These are phyloP conservation scores for Balearica regulorum DNA, from an alignment of 2,797 vertebrate genomes.

Conservation along the genomic window DNA sequence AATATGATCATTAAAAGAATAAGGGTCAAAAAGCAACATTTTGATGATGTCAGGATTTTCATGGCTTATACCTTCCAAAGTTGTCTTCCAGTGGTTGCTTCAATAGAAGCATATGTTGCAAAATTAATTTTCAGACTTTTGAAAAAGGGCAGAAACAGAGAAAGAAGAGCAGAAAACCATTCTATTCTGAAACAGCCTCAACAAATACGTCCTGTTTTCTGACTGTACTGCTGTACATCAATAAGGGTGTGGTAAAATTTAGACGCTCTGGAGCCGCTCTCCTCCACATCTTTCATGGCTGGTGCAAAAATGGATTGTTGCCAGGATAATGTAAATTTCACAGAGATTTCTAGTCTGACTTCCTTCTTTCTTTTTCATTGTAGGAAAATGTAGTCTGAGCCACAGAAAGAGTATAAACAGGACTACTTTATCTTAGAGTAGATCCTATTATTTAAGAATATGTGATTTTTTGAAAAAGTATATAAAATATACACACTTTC, in stretches of 20 bases:
- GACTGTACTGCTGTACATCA: neutral
- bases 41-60: neutral
- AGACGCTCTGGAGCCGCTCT: neutral
- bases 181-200: neutral
- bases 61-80: neutral
- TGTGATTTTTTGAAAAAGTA: neutral
- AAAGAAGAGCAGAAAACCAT: neutral
- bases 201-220: neutral
- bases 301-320: neutral
- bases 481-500: neutral
- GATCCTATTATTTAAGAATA: neutral
- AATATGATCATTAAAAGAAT: neutral
- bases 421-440: neutral
- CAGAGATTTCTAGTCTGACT: neutral
- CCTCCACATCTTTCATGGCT: neutral
- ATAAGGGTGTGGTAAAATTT: neutral
- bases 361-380: neutral
- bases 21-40: neutral
- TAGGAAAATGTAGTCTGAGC: neutral
- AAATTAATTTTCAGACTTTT: neutral
- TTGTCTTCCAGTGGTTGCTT: neutral
- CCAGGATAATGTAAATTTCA: neutral
- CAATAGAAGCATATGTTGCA: neutral
- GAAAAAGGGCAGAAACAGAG: neutral
- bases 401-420: neutral